Base-by-base conservation (phyloP, 2,113 vertebrate genomes). In the Tetrao urogallus region DNA sequence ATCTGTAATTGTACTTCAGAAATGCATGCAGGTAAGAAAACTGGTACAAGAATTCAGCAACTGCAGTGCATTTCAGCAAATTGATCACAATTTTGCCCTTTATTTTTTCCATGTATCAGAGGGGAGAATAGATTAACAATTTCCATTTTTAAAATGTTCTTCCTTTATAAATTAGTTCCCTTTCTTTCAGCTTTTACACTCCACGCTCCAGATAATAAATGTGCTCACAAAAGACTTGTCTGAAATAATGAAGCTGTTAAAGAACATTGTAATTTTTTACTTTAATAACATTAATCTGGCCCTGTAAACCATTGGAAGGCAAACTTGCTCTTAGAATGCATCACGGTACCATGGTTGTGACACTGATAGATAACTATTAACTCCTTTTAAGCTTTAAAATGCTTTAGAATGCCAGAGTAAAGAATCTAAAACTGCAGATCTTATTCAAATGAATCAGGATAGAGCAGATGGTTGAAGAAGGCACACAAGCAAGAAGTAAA, bases 361-460 rank as follows among this genome's bases (percentile, higher is more conserved):
- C 96, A 94, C 73, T 97, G 95, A 97, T 91, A 96, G 95, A 97
- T 95, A 96, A 97, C 93, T 95, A 95, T 97, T 97, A 98, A 97
- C 97, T 97, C 89, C 92, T 96, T 97, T 96, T 95, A 96, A 97
- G 95, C 94, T 97, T 95, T 94, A 90, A 97, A 97, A 97, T 95
- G 89, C 94, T 95, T 97, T 76, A 84, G 90, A 96, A 96, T 97
- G 94, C 92, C 83, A 70, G 80, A 95, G 94, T 92, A 96, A 97
- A 97, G 97, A 98, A 98, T 97, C 96, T 96, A 96, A 97, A 98
- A 97, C 95, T 97, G 97, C 96, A 92, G 97, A 97, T 98, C 97
- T 98, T 98, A 98, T 98, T 98, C 97, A 98, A 97, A 99, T 98
- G 97, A 98, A 98, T 98, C 97, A 96, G 97, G 97, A 97, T 97